Percentiles rank a stretch among this genome's conserved stretches.
phyloP scores from a whole-genome alignment of 2,113 vertebrate genomes.

The Mola mola region DNA sequence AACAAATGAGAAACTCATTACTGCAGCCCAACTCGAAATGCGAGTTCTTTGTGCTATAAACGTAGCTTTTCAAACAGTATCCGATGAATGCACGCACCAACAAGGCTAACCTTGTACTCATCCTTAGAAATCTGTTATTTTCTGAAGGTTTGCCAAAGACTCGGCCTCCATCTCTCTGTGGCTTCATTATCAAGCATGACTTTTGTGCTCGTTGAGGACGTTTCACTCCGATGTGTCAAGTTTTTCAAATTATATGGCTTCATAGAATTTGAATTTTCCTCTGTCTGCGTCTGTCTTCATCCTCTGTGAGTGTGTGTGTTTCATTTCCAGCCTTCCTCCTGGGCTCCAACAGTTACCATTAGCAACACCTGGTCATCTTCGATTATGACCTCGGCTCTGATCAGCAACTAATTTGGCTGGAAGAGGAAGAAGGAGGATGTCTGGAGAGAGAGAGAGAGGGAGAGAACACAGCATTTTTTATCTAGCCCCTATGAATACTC shows the following conservation, averaged over 20 bases:
- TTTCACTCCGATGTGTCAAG: constrained; percentile 35
- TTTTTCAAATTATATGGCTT: constrained; percentile 53
- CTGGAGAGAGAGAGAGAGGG: too few species aligned
- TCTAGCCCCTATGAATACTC: too few species aligned
- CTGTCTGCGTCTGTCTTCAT: constrained; percentile 31
- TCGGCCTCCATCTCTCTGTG: constrained; percentile 28
- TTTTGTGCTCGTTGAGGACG: constrained; percentile 39
- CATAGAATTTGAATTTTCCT: constrained; percentile 27
- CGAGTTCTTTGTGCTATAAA: constrained; percentile 35
- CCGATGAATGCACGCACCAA: constrained; percentile 39
- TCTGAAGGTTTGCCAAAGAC: constrained; percentile 34
- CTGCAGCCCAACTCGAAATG: constrained; percentile 29
- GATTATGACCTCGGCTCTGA: constrained; percentile 50
- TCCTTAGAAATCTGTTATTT: constrained; percentile 33
- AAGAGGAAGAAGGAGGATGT: constrained; percentile 7
- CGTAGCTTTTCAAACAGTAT: constrained; percentile 53
- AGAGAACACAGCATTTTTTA: background rate
- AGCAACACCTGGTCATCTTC: constrained; percentile 40
- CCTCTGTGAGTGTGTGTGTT: constrained; percentile 26
- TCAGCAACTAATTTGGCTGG: constrained; percentile 36
- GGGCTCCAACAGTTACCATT: constrained; percentile 22
- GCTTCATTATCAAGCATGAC: constrained; percentile 53
- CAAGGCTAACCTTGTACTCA: constrained; percentile 49
- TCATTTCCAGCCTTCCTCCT: constrained; percentile 20
- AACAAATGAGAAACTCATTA: constrained; percentile 43